Percentiles rank a stretch among this genome's conserved stretches.
phyloP scores from a whole-genome alignment of 2,113 vertebrate genomes.

The Toxotes chatareus region DNA sequence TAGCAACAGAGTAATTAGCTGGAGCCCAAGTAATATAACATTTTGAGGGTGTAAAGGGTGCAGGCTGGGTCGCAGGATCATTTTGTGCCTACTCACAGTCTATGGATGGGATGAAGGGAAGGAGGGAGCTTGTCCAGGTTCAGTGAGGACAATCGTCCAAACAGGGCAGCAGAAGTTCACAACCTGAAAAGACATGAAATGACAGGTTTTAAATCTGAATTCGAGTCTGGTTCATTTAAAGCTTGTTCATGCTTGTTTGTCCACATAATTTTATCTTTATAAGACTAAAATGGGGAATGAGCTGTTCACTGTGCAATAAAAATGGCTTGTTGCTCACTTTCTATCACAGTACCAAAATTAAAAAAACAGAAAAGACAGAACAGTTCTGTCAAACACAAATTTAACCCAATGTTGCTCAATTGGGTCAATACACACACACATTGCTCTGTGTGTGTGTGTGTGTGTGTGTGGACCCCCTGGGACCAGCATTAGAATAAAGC shows the following conservation, averaged over 20 bases:
- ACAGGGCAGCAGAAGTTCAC: background rate
- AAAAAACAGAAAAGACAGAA: background rate
- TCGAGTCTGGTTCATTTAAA: background rate
- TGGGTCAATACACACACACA: background rate
- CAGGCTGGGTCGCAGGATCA: background rate
- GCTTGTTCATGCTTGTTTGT: background rate
- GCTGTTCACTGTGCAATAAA: background rate
- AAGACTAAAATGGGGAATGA: background rate
- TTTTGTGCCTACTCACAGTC: constrained; percentile 35
- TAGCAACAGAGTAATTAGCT: background rate
- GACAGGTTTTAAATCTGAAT: background rate
- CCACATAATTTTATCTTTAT: background rate
- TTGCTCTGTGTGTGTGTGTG: constrained; percentile 17
- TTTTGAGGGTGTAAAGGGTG: background rate
- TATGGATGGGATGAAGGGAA: background rate
- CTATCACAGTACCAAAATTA: background rate
- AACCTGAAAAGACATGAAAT: constrained; percentile 22
- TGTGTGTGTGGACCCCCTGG: constrained; percentile 30
- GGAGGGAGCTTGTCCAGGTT: constrained; percentile 17
- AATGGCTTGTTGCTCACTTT: background rate
- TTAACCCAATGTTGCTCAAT: background rate
- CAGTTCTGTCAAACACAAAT: constrained; percentile 2
- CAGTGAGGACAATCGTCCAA: constrained; percentile 4
- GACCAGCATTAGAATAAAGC: constrained; percentile 66
- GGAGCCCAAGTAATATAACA: background rate